phyloP scores from a whole-genome alignment of 2,113 vertebrate species.

The Nothobranchius kuhntae region DNA sequence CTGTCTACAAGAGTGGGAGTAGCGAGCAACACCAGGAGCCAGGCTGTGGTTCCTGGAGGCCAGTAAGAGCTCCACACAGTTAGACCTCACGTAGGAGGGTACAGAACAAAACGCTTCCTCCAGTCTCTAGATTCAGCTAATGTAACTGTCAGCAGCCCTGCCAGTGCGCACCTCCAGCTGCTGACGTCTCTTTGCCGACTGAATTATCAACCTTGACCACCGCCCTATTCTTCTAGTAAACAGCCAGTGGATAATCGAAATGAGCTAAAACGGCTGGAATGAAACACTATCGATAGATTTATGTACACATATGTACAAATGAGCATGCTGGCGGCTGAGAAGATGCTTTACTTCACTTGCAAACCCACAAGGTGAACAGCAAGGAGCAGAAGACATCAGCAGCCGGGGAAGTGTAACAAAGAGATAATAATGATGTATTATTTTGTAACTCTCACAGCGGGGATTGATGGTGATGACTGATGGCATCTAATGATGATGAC shows the following conservation, averaged over 20 bases:
- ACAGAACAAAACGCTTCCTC: slow-evolving; percentile 55
- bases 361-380: slow-evolving; percentile 11
- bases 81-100: slow-evolving; percentile 72
- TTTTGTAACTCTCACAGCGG: slow-evolving; percentile 64
- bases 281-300: no score
- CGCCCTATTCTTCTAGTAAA: slow-evolving; percentile 13
- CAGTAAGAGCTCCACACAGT: slow-evolving; percentile 66
- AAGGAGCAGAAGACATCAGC: slow-evolving; percentile 38
- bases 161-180: slow-evolving; percentile 38
- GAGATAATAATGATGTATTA: slow-evolving; percentile 75
- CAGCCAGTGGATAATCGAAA: slow-evolving; percentile 15
- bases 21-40: slow-evolving; percentile 72
- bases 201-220: slow-evolving; percentile 26
- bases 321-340: background rate
- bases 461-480: slow-evolving; percentile 70
- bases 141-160: slow-evolving; percentile 63
- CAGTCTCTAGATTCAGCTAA: slow-evolving; percentile 62
- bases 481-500: slow-evolving; percentile 74
- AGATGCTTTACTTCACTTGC: background rate
- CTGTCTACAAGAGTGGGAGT: slow-evolving; percentile 62
- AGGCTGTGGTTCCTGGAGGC: slow-evolving; percentile 69
- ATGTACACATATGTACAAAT: background rate
- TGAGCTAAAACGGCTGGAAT: background rate
- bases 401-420: slow-evolving; percentile 56
- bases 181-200: slow-evolving; percentile 24